A percentile compares a stretch with the other conserved stretches of the same genome.
phyloP scores from a whole-genome alignment of 2,797 vertebrate species.

The Hemitrygon akajei region DNA sequence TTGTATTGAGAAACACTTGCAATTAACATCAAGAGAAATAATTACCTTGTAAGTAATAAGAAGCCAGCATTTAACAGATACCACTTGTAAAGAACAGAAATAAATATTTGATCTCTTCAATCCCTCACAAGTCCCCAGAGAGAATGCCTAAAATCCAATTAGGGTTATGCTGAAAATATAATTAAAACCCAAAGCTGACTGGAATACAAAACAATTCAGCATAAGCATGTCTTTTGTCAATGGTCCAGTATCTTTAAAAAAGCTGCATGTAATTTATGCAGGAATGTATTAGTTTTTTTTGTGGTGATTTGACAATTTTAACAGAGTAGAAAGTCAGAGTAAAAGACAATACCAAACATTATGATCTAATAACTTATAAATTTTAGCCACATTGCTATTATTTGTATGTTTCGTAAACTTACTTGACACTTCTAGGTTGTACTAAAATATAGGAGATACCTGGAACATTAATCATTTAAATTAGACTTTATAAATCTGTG shows the following conservation, averaged over 20 bases:
- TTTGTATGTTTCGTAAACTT: background rate
- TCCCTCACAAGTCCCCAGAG: background rate
- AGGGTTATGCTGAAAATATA: background rate
- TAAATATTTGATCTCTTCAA: background rate
- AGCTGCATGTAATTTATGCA: background rate
- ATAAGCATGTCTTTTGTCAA: background rate
- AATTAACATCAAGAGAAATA: background rate
- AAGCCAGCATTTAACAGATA: background rate
- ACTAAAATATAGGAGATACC: background rate
- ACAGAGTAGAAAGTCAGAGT: no score
- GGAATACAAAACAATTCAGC: background rate
- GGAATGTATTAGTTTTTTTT: background rate
- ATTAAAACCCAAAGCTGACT: background rate
- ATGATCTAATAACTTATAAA: background rate
- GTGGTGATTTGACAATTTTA: background rate
- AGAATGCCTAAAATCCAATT: background rate
- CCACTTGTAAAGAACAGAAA: background rate
- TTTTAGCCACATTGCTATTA: background rate
- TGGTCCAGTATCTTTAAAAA: background rate
- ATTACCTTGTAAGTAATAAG: background rate
- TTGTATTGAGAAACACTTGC: background rate
- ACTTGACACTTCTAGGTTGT: background rate
- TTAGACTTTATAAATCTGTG: background rate
- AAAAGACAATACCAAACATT: background rate
- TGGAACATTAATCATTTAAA: background rate